phyloP scores from a whole-genome alignment of 1,140 invertebrate species.

The Leptinotarsa texana region DNA sequence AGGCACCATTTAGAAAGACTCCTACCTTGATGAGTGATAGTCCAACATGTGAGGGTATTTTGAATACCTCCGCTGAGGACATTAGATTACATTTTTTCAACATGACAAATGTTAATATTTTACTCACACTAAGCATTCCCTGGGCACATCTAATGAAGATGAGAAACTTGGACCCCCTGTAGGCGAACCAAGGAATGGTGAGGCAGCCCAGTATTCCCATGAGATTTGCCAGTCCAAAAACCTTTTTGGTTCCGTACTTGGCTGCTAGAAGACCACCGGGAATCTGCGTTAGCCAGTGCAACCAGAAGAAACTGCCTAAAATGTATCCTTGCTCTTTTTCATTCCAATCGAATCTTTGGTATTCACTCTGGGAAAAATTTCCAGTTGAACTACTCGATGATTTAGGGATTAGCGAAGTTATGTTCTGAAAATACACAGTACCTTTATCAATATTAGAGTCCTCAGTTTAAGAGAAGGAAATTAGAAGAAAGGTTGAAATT shows the following conservation, averaged over 20 bases:
- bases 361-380: background rate
- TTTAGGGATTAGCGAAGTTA: background rate
- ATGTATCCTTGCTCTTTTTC: constrained; percentile 70
- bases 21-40: no score
- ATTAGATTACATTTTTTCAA: no score
- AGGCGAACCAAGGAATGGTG: constrained; percentile 68
- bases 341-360: constrained; percentile 65
- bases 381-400: background rate
- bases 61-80: no score
- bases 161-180: constrained; percentile 63
- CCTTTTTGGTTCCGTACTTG: constrained; percentile 70
- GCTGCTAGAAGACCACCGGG: constrained; percentile 74
- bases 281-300: constrained; percentile 73
- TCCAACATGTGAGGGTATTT: no score
- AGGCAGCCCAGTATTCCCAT: constrained; percentile 71
- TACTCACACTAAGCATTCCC: constrained; percentile 73
- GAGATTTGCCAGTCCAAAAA: constrained; percentile 73
- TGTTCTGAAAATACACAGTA: background rate
- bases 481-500: no score
- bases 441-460: no score
- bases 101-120: background rate
- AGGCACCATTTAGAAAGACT: no score
- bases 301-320: constrained; percentile 75
- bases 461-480: no score
- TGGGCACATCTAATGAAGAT: constrained; percentile 70